phyloP scores from a whole-genome alignment of 2,888 invertebrate species.

The Euclidia mi region DNA sequence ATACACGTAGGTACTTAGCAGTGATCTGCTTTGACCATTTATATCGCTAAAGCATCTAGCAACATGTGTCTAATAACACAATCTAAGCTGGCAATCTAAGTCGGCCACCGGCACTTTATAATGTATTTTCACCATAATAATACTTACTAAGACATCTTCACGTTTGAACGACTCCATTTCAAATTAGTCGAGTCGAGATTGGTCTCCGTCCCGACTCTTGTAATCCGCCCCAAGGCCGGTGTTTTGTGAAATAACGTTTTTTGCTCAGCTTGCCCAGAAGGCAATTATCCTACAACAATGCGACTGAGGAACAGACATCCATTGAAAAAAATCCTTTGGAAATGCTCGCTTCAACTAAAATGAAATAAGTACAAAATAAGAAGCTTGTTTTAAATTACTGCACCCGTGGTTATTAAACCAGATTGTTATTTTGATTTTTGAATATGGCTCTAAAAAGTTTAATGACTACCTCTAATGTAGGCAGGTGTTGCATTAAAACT shows the following conservation, averaged over 20 bases:
- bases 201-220: slow-evolving; percentile 32
- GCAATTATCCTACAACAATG: slow-evolving; percentile 67
- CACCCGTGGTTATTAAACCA: slow-evolving; percentile 14
- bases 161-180: slow-evolving; percentile 37
- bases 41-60: too few relatives aligned
- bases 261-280: slow-evolving; percentile 48
- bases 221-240: slow-evolving; percentile 56
- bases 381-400: slow-evolving; percentile 16
- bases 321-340: slow-evolving; percentile 53
- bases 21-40: too few relatives aligned
- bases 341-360: slow-evolving; percentile 35
- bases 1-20: too few relatives aligned
- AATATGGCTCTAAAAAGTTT: not conserved
- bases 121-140: slow-evolving; percentile 26
- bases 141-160: slow-evolving; percentile 13
- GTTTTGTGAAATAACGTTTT: slow-evolving; percentile 62
- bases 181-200: slow-evolving; percentile 50
- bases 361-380: slow-evolving; percentile 22
- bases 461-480: not conserved
- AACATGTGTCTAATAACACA: too few relatives aligned
- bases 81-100: too few relatives aligned
- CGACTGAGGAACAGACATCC: slow-evolving; percentile 45
- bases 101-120: too few relatives aligned
- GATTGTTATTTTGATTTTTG: slow-evolving; percentile 5
- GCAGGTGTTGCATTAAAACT: slow-evolving; percentile 4